A percentile compares a stretch with the other conserved stretches of the same genome.
Evolutionary conservation across 2,113 vertebrate genomes (phyloP).

Genomic region (Ranitomeya variabilis): DNA sequence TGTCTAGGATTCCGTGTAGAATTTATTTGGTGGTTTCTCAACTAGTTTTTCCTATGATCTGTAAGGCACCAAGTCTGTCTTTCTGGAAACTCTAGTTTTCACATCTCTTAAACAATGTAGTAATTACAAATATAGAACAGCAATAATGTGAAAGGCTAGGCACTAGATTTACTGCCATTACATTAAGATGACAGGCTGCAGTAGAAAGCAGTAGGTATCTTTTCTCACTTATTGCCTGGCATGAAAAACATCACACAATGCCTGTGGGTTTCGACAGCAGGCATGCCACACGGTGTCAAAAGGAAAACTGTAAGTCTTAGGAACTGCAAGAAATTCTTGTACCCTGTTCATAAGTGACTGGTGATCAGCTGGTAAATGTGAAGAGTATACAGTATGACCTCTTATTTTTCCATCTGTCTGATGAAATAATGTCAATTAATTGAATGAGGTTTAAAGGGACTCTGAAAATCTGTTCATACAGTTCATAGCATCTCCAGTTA

Average conservation of each 20-base stretch:
- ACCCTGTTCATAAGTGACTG: background rate
- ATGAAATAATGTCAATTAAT: background rate
- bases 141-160: background rate
- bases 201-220: background rate
- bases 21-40: too few species aligned
- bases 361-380: background rate
- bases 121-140: background rate
- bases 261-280: conserved; percentile 15
- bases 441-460: background rate
- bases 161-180: background rate
- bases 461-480: background rate
- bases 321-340: background rate
- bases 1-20: too few species aligned
- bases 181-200: background rate
- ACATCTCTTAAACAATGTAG: too few species aligned
- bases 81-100: too few species aligned
- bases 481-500: background rate
- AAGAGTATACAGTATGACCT: background rate
- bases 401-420: conserved; percentile 7
- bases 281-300: conserved; percentile 5
- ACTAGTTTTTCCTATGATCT: too few species aligned
- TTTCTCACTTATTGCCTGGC: background rate
- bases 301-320: background rate
- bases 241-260: conserved; percentile 9
- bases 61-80: too few species aligned